Percentiles rank a stretch among this genome's conserved stretches.
Conservation (phyloP, 2,113 vertebrate genomes). For the Apistogramma diplotaenia region DNA sequence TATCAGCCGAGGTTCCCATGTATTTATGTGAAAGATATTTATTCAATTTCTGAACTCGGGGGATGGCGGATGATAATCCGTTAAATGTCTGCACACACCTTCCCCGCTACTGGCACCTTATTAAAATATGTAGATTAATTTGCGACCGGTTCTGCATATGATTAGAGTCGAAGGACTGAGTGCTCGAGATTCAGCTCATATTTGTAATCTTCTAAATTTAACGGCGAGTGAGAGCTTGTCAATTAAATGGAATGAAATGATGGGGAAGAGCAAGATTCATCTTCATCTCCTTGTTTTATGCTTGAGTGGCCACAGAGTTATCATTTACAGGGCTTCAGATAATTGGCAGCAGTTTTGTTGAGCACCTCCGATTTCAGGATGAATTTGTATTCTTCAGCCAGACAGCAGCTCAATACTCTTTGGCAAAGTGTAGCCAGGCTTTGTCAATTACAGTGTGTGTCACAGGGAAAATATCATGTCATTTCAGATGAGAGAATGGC, state of each 20-base stretch:
- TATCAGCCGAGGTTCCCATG: slow-evolving; percentile 58
- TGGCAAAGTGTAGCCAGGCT: slow-evolving; percentile 68
- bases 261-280: slow-evolving; percentile 93
- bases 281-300: slow-evolving; percentile 99
- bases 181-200: slow-evolving; percentile 88
- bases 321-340: slow-evolving; percentile 90
- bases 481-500: slow-evolving; percentile 68
- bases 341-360: slow-evolving; percentile 90
- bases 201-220: slow-evolving; percentile 97
- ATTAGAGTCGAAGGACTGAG: slow-evolving; percentile 87
- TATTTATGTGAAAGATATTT: slow-evolving; percentile 77
- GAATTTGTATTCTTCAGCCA: slow-evolving; percentile 80
- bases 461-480: slow-evolving; percentile 64
- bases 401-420: slow-evolving; percentile 70
- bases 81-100: slow-evolving; percentile 78
- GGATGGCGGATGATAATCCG: slow-evolving; percentile 76
- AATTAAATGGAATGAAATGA: slow-evolving; percentile 98
- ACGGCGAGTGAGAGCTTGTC: slow-evolving; percentile 92
- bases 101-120: slow-evolving; percentile 77
- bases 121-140: slow-evolving; percentile 97
- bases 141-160: slow-evolving; percentile 84
- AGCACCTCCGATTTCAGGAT: slow-evolving; percentile 83
- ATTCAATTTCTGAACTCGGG: slow-evolving; percentile 78
- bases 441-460: slow-evolving; percentile 73
- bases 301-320: slow-evolving; percentile 88